Evolutionary conservation across 2,888 invertebrate species (phyloP), one percentile per base, ranked within the genome.

Genomic region (Merodon equestris): DNA sequence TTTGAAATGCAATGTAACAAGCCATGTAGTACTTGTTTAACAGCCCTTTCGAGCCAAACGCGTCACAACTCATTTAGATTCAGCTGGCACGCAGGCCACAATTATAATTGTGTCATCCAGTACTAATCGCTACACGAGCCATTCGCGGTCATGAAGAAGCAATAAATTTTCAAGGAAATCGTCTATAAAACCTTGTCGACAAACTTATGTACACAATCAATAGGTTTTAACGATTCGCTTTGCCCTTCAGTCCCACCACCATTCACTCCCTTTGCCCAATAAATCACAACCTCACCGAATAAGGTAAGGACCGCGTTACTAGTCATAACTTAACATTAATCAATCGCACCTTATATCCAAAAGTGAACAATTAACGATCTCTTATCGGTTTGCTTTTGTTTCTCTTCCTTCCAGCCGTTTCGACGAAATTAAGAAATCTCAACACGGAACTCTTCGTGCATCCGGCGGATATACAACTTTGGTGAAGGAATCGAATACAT

Each of bases 401-500:
- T 58, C 38, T 57, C 36, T 58, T 36, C 45, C 27, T 27, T 27
- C 12, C 74, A 79, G 79, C 50, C 15, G 51, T 34, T 40, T 57
- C 15, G 60, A 75, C 48, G 70, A 44, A 81, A 82, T 82, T 82
- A 82, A 81, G 81, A 81, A 83, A 82, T 81, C 83, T 40, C 68
- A 61, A 76, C 83, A 83, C 83, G 83, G 83, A 83, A 82, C 81
- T 76, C 63, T 63, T 72, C 64, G 50, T 66, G 61, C 76, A 81
- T 83, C 83, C 83, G 83, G 81, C 83, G 83, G 83, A 83, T 82
- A 81, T 82, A 72, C 68, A 67, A 71, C 82, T 82, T 82, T 75
- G 75, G 81, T 61, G 66, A 61, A 71, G 71, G 71, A 81, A 66
- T 7, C 70, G 81, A 66, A 81, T 66, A 81, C 70, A 27, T 27